phyloP scores from a whole-genome alignment of 2,888 invertebrate species.

The Heliconius aoede region DNA sequence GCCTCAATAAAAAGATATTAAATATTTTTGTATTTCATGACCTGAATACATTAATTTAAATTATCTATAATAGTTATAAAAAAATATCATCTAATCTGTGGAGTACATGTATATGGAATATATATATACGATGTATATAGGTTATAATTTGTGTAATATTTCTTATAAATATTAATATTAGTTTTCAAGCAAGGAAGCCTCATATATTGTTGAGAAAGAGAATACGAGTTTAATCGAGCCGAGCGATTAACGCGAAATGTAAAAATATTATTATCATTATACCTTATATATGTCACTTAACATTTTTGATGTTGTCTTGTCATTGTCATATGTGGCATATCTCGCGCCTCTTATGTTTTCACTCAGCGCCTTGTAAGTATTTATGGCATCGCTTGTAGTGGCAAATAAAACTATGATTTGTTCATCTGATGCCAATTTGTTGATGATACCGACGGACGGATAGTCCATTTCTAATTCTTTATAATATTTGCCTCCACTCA shows the following conservation, averaged over 20 bases:
- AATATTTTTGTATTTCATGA: background rate
- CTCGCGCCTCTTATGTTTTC: constrained; percentile 57
- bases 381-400: constrained; percentile 39
- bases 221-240: no score
- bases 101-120: background rate
- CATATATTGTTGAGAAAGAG: no score
- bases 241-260: background rate
- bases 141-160: no score
- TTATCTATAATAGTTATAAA: background rate
- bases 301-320: constrained; percentile 46
- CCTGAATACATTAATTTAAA: background rate
- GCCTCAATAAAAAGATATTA: no score
- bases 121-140: no score
- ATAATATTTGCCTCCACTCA: constrained; percentile 80
- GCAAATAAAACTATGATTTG: constrained; percentile 62
- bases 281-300: constrained; percentile 64
- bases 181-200: no score
- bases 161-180: no score
- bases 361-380: constrained; percentile 54
- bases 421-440: constrained; percentile 65
- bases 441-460: constrained; percentile 89
- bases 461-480: constrained; percentile 87
- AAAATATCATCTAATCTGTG: background rate
- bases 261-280: background rate
- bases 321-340: constrained; percentile 32